Percentiles rank a stretch among this genome's conserved stretches.
These are phyloP conservation scores for Calidris pugnax DNA, from an alignment of 2,113 vertebrate genomes.

Conservation along the genomic window DNA sequence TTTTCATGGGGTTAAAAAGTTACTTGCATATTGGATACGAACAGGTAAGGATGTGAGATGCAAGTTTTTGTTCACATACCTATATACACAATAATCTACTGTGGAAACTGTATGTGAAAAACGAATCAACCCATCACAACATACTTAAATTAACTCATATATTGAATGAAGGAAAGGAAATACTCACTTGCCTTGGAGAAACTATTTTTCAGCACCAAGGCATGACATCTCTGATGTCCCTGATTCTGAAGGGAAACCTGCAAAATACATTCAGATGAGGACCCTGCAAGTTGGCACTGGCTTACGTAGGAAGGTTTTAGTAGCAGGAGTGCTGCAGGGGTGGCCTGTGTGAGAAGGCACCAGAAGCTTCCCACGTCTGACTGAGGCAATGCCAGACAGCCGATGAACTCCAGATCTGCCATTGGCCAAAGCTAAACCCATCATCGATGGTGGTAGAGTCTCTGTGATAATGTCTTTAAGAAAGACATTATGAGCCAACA, in stretches of 20 bases:
- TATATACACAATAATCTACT: not conserved
- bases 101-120: not conserved
- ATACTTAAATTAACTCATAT: not conserved
- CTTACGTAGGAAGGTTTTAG: not conserved
- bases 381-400: not conserved
- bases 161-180: not conserved
- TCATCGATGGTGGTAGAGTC: accelerated
- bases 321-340: not conserved
- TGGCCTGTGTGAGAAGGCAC: not conserved
- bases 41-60: not conserved
- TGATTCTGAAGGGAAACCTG: not conserved
- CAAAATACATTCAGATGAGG: not conserved
- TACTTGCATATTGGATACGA: not conserved
- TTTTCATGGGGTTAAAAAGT: not conserved
- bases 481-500: too few relatives aligned
- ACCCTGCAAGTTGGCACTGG: not conserved
- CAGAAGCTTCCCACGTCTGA: not conserved
- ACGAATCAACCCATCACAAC: not conserved
- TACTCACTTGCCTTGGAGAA: not conserved
- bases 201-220: not conserved
- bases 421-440: not conserved
- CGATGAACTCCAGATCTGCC: too few relatives aligned
- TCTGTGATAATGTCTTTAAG: not conserved
- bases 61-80: accelerated
- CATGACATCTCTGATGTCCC: not conserved